Base-by-base conservation (phyloP, 1,140 invertebrate species). In the Heliconius melpomene region DNA sequence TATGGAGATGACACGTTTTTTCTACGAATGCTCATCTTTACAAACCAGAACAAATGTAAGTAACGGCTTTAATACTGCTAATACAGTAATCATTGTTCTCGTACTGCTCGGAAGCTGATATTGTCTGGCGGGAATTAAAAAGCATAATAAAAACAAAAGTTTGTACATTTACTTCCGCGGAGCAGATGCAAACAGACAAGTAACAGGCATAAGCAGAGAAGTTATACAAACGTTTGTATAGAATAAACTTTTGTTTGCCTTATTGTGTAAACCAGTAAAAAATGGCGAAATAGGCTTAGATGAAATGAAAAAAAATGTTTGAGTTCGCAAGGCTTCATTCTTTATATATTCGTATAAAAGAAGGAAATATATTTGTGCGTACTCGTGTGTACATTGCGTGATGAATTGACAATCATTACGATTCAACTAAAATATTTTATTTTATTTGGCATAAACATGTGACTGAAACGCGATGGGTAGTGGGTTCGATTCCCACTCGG, bases 1-100 rank as follows among this genome's bases (percentile, higher is more conserved):
- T 93, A 93, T 88, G 83, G 83, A 74, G 72, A 77, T 81, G 84
- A 89, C 90, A 89, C 83, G 86, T 46, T 89, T 89, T 88, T 88
- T 87, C 86, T 91, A 85, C 85, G 75, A 80, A 71, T 82, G 23
- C 72, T 80, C 80, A 79, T 80, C 80, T 71, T 75, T 79, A 76
- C 74, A 70, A 70, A 72, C 74, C 26, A 78, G 32, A 54, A 78
- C n/a, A 46, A 72, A 72, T 60, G 52, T 79, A 40, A 72, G n/a
- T 70, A 36, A 75, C 32, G 70, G 50, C 29, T 77, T 74, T 77
- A 52, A 77, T 77, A 80, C 75, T 18, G 60, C 29, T 75, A 79
- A 79, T 57, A 66, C 54, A 72, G 71, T 73, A 66, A 73, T 52
- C 72, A 74, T 77, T 80, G 75, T 77, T 77, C 23, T 6, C 13